Conservation (phyloP, 1,140 invertebrate species). For the Chymomyza costata region DNA sequence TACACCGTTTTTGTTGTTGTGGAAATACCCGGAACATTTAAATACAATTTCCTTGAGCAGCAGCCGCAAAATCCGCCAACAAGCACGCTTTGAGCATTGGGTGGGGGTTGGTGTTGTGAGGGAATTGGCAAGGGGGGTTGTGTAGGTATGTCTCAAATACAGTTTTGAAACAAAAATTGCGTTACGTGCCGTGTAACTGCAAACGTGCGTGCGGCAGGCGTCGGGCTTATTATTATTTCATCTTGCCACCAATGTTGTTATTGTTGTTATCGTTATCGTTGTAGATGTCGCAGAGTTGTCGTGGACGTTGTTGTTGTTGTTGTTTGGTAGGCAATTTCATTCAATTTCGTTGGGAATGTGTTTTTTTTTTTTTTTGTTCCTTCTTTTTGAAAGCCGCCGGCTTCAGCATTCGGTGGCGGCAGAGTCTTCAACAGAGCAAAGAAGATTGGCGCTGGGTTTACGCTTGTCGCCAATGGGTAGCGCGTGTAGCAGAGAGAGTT, state of each 20-base stretch:
- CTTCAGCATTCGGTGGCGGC: too few relatives aligned
- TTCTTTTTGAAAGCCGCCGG: constrained; percentile 19
- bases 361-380: constrained; percentile 19
- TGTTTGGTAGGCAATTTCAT: constrained; percentile 46
- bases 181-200: constrained; percentile 35
- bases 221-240: constrained; percentile 55
- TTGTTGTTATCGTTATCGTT: constrained; percentile 9
- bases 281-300: too few relatives aligned
- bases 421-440: constrained; percentile 14
- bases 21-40: constrained; percentile 47
- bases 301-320: constrained; percentile 5
- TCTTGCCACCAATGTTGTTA: constrained; percentile 17
- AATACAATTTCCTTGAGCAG: constrained; percentile 36
- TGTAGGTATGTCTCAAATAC: too few relatives aligned
- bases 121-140: too few relatives aligned
- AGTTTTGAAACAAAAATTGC: constrained; percentile 35
- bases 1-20: too few relatives aligned
- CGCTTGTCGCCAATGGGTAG: too few relatives aligned
- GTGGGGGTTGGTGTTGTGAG: too few relatives aligned
- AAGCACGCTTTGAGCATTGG: too few relatives aligned
- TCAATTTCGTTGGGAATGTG: constrained; percentile 56
- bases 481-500: too few relatives aligned
- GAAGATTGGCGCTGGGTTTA: background rate
- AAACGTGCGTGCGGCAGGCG: constrained; percentile 7
- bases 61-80: background rate